Base-by-base conservation (phyloP, 2,113 vertebrate species). In the Struthio camelus region DNA sequence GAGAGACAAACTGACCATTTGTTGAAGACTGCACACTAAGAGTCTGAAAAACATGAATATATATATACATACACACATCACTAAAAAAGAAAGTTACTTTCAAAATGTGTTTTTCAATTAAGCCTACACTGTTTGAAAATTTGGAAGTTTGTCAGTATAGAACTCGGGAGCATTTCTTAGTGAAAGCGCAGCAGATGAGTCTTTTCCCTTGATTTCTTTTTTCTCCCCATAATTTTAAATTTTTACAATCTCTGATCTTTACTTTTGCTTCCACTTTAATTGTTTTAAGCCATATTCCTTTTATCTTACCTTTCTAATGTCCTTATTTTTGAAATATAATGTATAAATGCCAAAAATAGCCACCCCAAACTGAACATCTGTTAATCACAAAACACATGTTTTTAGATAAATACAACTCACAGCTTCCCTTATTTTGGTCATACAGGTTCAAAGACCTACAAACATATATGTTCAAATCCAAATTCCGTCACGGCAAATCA, bases 1-100 rank as follows among this genome's bases (percentile, higher is more conserved):
- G 98, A 66, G 98, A 96, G 34, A 98, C 86, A 23, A 98, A 98
- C 96, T 99, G 99, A 72, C 99, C 99, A 66, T 99, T 99, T 95
- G 99, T 98, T 95, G 99, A 97, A 48, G 99, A 98, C 85, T 99
- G 99, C 92, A 99, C 97, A 83, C 98, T 98, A n/a, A 99, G 97
- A 87, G 98, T 98, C 99, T 99, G 97, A 87, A 98, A 98, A 92
- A 97, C 80, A 97, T 5, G 91, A 93, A 91, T 14, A 93, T 2
- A 82, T 10, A 88, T 11, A 94, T 2, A 87, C 5, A 87, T 11
- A 94, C 2, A 87, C 6, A 85, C 14, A 91, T 96, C 48, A 96
- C 56, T 73, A 51, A 82, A 89, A 70, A 66, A 24, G 2, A 9
- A 65, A 80, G 34, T 65, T 80, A 56, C 8, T 80, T 72, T 44